Percentiles rank a stretch among this genome's conserved stretches.
Evolutionary conservation across 2,113 vertebrate genomes (phyloP).

Genomic region (Corydoras sp.): DNA sequence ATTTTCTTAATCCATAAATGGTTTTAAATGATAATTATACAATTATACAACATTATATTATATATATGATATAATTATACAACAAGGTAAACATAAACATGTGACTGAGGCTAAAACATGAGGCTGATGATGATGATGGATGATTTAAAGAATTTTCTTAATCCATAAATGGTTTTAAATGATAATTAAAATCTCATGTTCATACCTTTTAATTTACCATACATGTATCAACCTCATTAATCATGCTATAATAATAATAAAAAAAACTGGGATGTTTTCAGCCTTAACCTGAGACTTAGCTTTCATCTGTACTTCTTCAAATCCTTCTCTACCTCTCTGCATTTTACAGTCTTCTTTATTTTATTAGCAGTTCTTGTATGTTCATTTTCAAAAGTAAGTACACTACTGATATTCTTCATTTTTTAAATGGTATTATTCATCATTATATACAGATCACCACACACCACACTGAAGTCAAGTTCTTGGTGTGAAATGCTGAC

Average conservation of each 20-base stretch:
- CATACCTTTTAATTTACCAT: no score
- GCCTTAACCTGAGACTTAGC: conserved; percentile 63
- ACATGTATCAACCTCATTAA: neutral
- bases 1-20: no score
- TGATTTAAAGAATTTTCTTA: neutral
- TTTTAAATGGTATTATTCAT: no score
- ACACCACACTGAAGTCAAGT: no score
- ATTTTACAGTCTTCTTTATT: conserved; percentile 66
- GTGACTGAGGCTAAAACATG: neutral
- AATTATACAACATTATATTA: no score
- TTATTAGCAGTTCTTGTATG: conserved; percentile 67
- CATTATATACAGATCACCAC: no score
- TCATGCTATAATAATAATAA: neutral
- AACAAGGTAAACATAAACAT: no score
- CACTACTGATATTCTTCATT: neutral
- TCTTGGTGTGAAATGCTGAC: no score
- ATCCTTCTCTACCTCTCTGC: conserved; percentile 63
- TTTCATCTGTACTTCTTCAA: conserved; percentile 74
- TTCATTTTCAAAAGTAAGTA: conserved; percentile 80
- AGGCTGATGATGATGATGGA: neutral
- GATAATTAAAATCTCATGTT: no score
- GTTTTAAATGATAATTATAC: no score
- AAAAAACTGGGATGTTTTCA: neutral
- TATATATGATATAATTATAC: no score
- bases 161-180: no score